Evolutionary conservation across 2,113 vertebrate species (phyloP), one percentile per base, ranked within the genome.

Genomic region (Felis chaus): DNA sequence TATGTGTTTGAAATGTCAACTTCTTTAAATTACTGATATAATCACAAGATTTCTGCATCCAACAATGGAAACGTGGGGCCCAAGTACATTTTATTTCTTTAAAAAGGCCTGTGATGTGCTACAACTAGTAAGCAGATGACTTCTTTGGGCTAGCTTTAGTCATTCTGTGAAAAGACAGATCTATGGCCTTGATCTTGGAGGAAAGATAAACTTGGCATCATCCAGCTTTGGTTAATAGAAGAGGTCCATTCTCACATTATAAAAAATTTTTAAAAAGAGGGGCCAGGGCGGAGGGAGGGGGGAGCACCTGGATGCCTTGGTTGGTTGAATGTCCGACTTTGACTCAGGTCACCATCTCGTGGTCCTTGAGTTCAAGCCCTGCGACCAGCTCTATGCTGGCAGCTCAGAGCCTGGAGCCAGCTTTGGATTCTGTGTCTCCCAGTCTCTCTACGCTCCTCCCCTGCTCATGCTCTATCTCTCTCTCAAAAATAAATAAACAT

Each of bases 141-240:
- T 76, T 88, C 41, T 91, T 55, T 91, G 29, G 80, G 50, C 57
- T 36, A 55, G n/a, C 41, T 41, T n/a, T 55, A 79, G 25, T 65
- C 5, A 23, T 65, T 89, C 69, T 78, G 79, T 95, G 57, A 74
- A 82, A 63, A 63, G 41, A 92, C 50, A 86, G 48, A 71, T 79
- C 14, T 33, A 57, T 55, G 27, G 13, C 36, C 31, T 71, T 5
- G 5, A 53, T 55, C 41, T 25, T 81, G 7, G 31, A 31, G 25
- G 29, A 89, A 96, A 80, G 25, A 73, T 92, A 80, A 95, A 92
- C 88, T 94, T 79, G 69, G 66, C 71, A 84, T 27, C 61, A 61
- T 33, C 4, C 13, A 69, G 36, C 15, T 50, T 81, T 76, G 48
- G 41, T 50, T 68, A 90, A 90, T 41, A 80, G 57, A 93, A 89